Evolutionary conservation across 2,797 vertebrate genomes (phyloP).

Genomic region (Ambastaia sidthimunki): DNA sequence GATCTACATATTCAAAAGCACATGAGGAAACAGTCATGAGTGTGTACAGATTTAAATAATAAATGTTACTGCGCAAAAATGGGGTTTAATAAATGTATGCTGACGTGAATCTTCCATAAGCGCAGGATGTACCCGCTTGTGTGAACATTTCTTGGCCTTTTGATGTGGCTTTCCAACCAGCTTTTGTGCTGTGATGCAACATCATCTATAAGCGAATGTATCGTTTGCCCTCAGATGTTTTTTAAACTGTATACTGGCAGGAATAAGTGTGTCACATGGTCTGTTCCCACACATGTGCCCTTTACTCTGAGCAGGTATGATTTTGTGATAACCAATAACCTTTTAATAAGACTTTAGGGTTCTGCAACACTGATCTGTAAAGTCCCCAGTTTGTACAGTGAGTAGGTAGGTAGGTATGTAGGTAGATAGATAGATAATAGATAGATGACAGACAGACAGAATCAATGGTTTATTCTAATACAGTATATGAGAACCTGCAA

Average conservation of each 20-base stretch:
- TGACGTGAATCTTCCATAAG: neutral
- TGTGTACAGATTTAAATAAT: neutral
- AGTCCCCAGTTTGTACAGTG: too few relatives aligned
- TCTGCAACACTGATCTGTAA: neutral
- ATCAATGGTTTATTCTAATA: too few relatives aligned
- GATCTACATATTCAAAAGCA: neutral
- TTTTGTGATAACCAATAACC: neutral
- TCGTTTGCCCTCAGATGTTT: neutral
- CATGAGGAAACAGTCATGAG: neutral
- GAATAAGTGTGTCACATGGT: neutral
- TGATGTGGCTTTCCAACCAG: slow-evolving; percentile 47
- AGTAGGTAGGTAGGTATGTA: too few relatives aligned
- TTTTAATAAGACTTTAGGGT: neutral
- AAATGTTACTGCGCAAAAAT: neutral
- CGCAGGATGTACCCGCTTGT: slow-evolving; percentile 15
- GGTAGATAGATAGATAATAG: too few relatives aligned
- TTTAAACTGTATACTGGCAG: neutral
- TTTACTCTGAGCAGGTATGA: neutral
- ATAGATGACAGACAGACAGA: too few relatives aligned
- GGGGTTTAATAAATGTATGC: neutral
- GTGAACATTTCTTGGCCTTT: slow-evolving; percentile 1
- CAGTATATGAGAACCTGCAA: too few relatives aligned
- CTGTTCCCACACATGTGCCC: slow-evolving; percentile 6
- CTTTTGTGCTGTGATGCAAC: slow-evolving; percentile 28
- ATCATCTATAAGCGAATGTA: neutral